Evolutionary conservation across 1,140 invertebrate species (phyloP).

Genomic region (Drosophila bipectinata): DNA sequence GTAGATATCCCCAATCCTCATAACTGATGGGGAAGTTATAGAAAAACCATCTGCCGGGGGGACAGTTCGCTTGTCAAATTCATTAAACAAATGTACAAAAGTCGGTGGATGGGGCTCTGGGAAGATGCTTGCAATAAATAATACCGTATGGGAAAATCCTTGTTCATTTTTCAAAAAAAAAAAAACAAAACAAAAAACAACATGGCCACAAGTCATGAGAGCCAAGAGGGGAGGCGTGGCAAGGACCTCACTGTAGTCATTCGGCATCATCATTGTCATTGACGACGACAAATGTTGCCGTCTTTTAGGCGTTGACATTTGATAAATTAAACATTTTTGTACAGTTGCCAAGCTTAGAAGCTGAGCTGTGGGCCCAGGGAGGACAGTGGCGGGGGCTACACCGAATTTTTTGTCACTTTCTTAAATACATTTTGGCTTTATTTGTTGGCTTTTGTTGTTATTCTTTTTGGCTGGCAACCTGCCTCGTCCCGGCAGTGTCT

Average conservation of each 20-base stretch:
- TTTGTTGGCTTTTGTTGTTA: conserved; percentile 54
- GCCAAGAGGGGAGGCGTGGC: neutral
- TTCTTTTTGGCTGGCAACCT: neutral
- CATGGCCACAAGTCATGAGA: conserved; percentile 41
- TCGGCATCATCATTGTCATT: conserved; percentile 73
- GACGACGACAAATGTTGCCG: conserved; percentile 80
- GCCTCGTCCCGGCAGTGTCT: neutral
- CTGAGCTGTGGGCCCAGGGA: neutral
- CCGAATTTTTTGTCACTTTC: conserved; percentile 67
- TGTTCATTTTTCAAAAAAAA: conserved; percentile 69
- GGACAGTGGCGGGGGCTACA: neutral
- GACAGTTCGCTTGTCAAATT: conserved; percentile 56
- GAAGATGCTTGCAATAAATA: conserved; percentile 65
- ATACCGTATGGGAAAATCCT: conserved; percentile 67
- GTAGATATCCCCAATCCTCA: neutral
- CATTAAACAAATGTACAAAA: conserved; percentile 62
- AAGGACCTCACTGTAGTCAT: conserved; percentile 45
- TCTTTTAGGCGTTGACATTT: conserved; percentile 81
- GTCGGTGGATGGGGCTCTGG: neutral
- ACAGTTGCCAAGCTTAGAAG: conserved; percentile 36
- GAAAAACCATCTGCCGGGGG: conserved; percentile 35
- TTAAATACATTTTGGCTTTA: conserved; percentile 78
- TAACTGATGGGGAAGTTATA: conserved; percentile 28
- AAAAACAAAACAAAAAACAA: conserved; percentile 2
- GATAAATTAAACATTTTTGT: conserved; percentile 81